phyloP scores from a whole-genome alignment of 2,113 vertebrate genomes.

The Cyprinodon tularosa region DNA sequence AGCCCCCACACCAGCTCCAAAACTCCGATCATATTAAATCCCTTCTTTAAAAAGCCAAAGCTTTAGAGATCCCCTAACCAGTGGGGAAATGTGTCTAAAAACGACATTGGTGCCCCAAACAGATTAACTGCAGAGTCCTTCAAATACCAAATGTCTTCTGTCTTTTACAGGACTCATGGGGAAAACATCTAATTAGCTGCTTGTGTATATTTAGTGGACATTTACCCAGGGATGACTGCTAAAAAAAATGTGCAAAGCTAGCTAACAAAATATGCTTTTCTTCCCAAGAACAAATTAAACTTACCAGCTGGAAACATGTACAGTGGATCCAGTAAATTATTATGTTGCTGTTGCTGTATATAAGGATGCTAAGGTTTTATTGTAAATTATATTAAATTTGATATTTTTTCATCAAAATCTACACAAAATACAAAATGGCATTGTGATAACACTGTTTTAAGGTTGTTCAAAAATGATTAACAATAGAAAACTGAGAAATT shows the following conservation, averaged over 20 bases:
- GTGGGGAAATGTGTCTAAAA: conserved; percentile 53
- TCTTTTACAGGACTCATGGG: conserved; percentile 45
- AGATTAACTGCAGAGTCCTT: conserved; percentile 59
- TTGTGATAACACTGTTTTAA: too few relatives aligned
- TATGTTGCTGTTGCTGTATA: too few relatives aligned
- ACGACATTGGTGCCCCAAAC: conserved; percentile 43
- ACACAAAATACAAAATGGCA: too few relatives aligned
- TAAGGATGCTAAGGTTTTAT: too few relatives aligned
- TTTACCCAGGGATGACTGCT: background rate
- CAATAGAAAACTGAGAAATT: too few relatives aligned
- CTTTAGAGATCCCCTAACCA: conserved; percentile 53
- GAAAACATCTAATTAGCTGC: conserved; percentile 40
- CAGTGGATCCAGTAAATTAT: too few relatives aligned
- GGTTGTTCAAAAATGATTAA: too few relatives aligned
- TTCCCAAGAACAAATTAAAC: background rate
- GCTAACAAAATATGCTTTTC: background rate
- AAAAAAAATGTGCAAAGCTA: background rate
- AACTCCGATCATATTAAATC: conserved; percentile 47
- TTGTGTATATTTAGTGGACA: conserved; percentile 42
- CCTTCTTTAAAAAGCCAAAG: conserved; percentile 54
- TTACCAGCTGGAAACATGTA: background rate
- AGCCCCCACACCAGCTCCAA: conserved; percentile 4
- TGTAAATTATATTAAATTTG: too few relatives aligned
- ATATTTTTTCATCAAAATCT: too few relatives aligned
- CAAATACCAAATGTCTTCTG: conserved; percentile 56